Conservation (phyloP, 2,888 invertebrate genomes). For the Monopis laevigella region DNA sequence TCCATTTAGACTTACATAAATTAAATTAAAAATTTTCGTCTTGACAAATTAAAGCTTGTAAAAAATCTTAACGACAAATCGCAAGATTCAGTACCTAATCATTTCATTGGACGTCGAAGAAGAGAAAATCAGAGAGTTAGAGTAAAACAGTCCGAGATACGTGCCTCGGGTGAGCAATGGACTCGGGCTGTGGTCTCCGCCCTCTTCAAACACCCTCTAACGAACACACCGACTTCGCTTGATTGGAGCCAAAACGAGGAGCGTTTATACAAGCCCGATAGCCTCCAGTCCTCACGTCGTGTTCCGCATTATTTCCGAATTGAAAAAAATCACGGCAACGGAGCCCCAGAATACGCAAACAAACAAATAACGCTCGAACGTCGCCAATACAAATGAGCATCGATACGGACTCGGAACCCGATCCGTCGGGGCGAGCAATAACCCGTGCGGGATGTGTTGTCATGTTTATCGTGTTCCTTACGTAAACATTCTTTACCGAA, state of each 20-base stretch:
- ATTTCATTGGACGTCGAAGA: constrained; percentile 27
- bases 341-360: constrained; percentile 57
- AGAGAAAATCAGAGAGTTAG: constrained; percentile 57
- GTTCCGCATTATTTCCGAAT: constrained; percentile 56
- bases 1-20: too few relatives aligned
- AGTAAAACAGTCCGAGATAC: constrained; percentile 61
- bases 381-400: constrained; percentile 62
- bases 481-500: constrained; percentile 27
- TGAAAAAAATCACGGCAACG: constrained; percentile 58
- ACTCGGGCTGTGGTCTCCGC: background rate
- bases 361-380: constrained; percentile 61
- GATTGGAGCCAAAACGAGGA: constrained; percentile 41
- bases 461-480: constrained; percentile 54
- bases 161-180: constrained; percentile 48
- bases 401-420: constrained; percentile 35
- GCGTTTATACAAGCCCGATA: constrained; percentile 28
- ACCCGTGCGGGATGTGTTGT: constrained; percentile 58
- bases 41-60: too few relatives aligned
- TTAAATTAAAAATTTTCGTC: too few relatives aligned
- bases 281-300: constrained; percentile 45
- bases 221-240: constrained; percentile 38
- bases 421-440: constrained; percentile 35
- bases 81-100: too few relatives aligned
- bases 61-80: too few relatives aligned
- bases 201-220: constrained; percentile 25